Evolutionary conservation across 2,888 invertebrate genomes (phyloP), one percentile per base, ranked within the genome.

Genomic region (Pseudococcus longispinus): DNA sequence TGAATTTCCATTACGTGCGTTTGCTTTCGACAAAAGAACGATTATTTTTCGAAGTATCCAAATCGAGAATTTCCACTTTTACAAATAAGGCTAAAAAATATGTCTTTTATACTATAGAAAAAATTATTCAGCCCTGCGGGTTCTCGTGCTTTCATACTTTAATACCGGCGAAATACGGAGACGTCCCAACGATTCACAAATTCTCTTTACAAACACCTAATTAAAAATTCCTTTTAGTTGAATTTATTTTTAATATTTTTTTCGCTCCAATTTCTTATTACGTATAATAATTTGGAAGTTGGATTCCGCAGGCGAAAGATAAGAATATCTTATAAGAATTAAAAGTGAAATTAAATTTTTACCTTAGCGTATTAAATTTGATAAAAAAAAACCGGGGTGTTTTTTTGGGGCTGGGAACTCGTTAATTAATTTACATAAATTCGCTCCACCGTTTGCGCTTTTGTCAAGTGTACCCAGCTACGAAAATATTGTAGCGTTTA

Each of bases 141-240:
- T 70, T 3, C 4, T 70, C 70, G 70, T 29, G 29, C 70, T 65
- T 23, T 65, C 15, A 8, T 65, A 65, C 26, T 29, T 70, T 70
- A 29, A 60, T 60, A 23, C 2, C 13, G 5, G 5, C 20, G 23
- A 70, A 65, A 65, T 70, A 32, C 29, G 6, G 18, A 70, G 26
- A 70, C 15, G 70, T 29, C 29, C 29, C 29, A 29, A 70, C 26
- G 13, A 70, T 70, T 29, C 29, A 8, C 18, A 70, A 70, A 70
- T 70, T 29, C 70, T 26, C 26, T 26, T 26, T 26, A 26, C 26
- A 65, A 65, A 65, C 65, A 29, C 70, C 70, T 70, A 70, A 70
- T 70, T 70, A 70, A 70, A 70, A 70, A 70, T 70, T 70, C 70
- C 70, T 70, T 70, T 29, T 18, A 70, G 70, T 70, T 70, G 29